Percentiles rank a stretch among this genome's conserved stretches.
Conservation (phyloP, 2,888 invertebrate genomes). For the Sarcophaga caerulescens region DNA sequence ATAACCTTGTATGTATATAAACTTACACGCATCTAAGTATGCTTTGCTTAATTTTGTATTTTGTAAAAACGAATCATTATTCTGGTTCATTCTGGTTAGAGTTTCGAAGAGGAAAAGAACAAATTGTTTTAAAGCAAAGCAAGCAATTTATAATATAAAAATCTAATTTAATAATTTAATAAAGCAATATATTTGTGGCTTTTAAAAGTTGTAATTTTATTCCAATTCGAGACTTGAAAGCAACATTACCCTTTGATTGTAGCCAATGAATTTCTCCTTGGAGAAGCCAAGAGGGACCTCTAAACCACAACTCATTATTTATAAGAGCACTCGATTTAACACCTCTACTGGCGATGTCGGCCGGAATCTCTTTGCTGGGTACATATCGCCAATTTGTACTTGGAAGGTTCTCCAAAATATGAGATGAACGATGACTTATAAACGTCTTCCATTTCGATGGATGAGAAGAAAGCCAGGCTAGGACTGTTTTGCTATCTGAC, state of each 20-base stretch:
- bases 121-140: too few species aligned
- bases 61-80: too few species aligned
- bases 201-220: too few species aligned
- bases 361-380: conserved; percentile 25
- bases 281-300: not conserved
- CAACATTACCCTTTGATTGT: not conserved
- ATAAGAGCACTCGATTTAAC: not conserved
- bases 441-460: conserved; percentile 47
- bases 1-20: too few species aligned
- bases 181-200: too few species aligned
- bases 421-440: conserved; percentile 12
- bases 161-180: too few species aligned
- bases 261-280: not conserved
- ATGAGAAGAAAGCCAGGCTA: conserved; percentile 16
- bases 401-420: conserved; percentile 21
- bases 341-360: conserved; percentile 29
- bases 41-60: too few species aligned
- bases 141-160: too few species aligned
- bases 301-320: conserved; percentile 20
- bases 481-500: conserved; percentile 42
- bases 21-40: too few species aligned
- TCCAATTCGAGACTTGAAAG: too few species aligned
- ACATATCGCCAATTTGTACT: conserved; percentile 25
- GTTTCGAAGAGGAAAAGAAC: too few species aligned
- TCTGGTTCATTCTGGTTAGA: too few species aligned